Conservation (phyloP, 2,113 vertebrate genomes). For the Astur gentilis region DNA sequence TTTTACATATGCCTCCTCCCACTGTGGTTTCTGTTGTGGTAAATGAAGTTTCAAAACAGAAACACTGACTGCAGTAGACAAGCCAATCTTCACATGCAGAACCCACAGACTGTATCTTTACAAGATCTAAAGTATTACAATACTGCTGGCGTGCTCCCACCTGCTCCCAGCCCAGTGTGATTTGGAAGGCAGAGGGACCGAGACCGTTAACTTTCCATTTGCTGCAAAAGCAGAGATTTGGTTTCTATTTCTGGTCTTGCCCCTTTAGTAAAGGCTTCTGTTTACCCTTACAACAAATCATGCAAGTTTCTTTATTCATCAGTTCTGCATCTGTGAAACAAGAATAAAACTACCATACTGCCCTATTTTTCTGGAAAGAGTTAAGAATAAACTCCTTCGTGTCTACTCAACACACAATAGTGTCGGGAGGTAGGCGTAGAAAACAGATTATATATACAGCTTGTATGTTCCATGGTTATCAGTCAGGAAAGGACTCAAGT, state of each 20-base stretch:
- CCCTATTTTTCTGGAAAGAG: background rate
- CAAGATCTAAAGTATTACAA: background rate
- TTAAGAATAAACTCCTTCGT: background rate
- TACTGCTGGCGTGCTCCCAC: background rate
- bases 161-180: background rate
- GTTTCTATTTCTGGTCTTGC: background rate
- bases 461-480: background rate
- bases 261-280: background rate
- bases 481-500: background rate
- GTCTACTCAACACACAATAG: fast-evolving
- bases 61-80: background rate
- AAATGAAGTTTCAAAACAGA: conserved; percentile 8
- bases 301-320: background rate
- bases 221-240: background rate
- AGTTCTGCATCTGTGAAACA: background rate
- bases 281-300: background rate
- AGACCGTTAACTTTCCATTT: background rate
- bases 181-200: background rate
- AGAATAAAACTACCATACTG: background rate
- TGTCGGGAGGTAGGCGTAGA: fast-evolving
- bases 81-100: conserved; percentile 16
- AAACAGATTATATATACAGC: background rate
- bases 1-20: background rate
- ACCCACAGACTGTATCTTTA: conserved; percentile 23
- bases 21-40: conserved; percentile 25